Percentiles rank a stretch among this genome's conserved stretches.
Conservation (phyloP, 2,888 invertebrate species). For the Philonicus albiceps region DNA sequence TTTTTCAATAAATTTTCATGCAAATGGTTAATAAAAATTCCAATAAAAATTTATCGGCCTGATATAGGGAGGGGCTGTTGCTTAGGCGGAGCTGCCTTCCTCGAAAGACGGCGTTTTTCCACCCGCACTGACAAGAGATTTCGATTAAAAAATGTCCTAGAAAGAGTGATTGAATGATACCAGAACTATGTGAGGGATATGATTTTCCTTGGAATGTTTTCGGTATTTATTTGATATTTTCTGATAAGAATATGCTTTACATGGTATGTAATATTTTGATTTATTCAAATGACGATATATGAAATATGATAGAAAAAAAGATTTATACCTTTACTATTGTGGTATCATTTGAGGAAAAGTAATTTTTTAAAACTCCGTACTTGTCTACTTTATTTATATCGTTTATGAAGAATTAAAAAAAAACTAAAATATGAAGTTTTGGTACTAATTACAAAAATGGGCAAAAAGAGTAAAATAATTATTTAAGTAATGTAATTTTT, state of each 20-base stretch:
- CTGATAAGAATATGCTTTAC: neutral
- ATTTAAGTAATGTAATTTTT: too few species aligned
- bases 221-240: neutral
- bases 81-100: neutral
- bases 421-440: too few species aligned
- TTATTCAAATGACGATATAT: neutral
- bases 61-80: neutral
- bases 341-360: too few species aligned
- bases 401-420: too few species aligned
- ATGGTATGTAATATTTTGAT: neutral
- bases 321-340: too few species aligned
- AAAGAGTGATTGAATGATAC: constrained; percentile 11
- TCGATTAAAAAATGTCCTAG: neutral
- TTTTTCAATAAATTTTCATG: constrained; percentile 32
- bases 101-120: neutral
- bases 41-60: constrained; percentile 33
- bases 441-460: too few species aligned
- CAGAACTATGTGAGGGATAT: neutral
- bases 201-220: neutral
- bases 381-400: too few species aligned
- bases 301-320: neutral
- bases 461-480: too few species aligned
- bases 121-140: neutral
- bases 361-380: too few species aligned
- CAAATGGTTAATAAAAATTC: constrained; percentile 40